Conservation (phyloP, 2,888 invertebrate species). For the Phytoseiulus persimilis region DNA sequence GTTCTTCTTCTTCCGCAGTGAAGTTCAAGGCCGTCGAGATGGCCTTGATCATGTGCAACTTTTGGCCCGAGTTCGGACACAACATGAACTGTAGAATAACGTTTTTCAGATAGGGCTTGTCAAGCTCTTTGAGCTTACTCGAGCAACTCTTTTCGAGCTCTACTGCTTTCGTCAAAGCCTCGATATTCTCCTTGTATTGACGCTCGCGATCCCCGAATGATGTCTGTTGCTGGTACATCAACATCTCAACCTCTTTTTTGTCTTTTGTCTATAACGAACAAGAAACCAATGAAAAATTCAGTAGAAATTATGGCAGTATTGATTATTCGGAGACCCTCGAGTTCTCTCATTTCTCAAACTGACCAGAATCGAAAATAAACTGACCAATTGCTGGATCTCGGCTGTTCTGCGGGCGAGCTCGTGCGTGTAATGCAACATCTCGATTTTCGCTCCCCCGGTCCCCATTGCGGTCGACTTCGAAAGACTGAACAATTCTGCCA, state of each 20-base stretch:
- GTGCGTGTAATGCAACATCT: slow-evolving; percentile 34
- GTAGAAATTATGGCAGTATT: too few relatives aligned
- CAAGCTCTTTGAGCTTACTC: slow-evolving; percentile 16
- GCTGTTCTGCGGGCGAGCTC: slow-evolving; percentile 25
- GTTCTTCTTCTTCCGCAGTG: slow-evolving; percentile 16
- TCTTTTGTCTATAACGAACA: slow-evolving; percentile 11
- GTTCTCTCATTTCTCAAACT: background rate
- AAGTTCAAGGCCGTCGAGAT: slow-evolving; percentile 32
- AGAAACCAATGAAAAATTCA: background rate
- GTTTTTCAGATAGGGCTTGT: slow-evolving; percentile 28
- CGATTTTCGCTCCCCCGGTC: background rate
- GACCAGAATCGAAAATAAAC: background rate
- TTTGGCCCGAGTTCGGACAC: slow-evolving; percentile 12
- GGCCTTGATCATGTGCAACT: slow-evolving; percentile 25
- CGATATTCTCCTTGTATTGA: background rate
- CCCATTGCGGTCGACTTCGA: slow-evolving; percentile 21
- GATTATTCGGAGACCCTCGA: background rate
- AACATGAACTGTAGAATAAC: slow-evolving; percentile 30
- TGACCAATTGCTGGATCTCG: slow-evolving; percentile 16
- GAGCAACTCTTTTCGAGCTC: slow-evolving; percentile 31
- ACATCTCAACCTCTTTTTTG: slow-evolving; percentile 21
- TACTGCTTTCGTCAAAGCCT: background rate
- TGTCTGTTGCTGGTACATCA: slow-evolving; percentile 6
- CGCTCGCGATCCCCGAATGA: slow-evolving; percentile 23
- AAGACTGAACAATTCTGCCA: slow-evolving; percentile 35